These are phyloP conservation scores for Polydrusus pterygomalis DNA, from an alignment of 2,888 invertebrate species.

Conservation along the genomic window DNA sequence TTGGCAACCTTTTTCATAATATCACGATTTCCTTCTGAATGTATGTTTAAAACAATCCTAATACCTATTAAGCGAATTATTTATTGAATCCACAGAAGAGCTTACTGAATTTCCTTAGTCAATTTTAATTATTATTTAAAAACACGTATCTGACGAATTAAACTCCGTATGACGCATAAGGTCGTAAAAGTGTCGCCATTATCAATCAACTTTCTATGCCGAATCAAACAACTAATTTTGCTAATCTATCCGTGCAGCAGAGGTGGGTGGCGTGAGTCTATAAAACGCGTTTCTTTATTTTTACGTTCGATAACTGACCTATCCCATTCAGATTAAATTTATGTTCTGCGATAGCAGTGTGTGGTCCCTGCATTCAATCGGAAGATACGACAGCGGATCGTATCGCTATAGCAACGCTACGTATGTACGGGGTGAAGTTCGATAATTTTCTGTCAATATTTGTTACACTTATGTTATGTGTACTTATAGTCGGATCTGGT, in stretches of 20 bases:
- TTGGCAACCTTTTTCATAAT: no score
- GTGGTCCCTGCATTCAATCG: slow-evolving; percentile 33
- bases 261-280: slow-evolving; percentile 37
- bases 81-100: no score
- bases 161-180: no score
- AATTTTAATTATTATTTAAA: no score
- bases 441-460: slow-evolving; percentile 7
- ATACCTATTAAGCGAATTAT: no score
- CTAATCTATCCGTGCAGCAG: slow-evolving; percentile 26
- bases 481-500: background rate
- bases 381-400: slow-evolving; percentile 1
- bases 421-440: background rate
- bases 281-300: slow-evolving; percentile 33
- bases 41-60: no score
- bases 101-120: no score
- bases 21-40: no score
- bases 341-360: slow-evolving; percentile 33
- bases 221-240: slow-evolving; percentile 24
- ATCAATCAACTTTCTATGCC: slow-evolving; percentile 8
- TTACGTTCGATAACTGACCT: slow-evolving; percentile 40
- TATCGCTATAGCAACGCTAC: slow-evolving; percentile 10
- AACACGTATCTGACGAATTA: no score
- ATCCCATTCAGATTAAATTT: slow-evolving; percentile 37
- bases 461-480: background rate
- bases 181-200: slow-evolving; percentile 18